Evolutionary conservation across 2,113 vertebrate species (phyloP).

Genomic region (Chionis minor): DNA sequence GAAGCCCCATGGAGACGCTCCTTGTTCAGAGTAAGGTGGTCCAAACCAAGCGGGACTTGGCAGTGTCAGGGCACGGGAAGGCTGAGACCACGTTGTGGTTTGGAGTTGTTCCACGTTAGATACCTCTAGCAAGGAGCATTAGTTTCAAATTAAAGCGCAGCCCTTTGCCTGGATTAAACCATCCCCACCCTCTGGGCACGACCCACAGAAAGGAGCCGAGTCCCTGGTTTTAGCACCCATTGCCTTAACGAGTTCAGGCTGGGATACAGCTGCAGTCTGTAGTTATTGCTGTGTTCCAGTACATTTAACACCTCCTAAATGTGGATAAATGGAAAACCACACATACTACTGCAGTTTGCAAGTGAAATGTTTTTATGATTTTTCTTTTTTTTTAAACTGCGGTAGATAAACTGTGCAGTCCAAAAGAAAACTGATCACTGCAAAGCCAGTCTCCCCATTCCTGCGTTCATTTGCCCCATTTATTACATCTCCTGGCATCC

Average conservation of each 20-base stretch:
- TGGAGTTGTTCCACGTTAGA: background rate
- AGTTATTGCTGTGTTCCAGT: background rate
- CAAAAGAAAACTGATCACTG: background rate
- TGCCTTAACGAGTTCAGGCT: background rate
- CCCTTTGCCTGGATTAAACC: background rate
- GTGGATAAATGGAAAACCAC: background rate
- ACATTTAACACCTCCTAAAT: conserved; percentile 2
- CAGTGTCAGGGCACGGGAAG: background rate
- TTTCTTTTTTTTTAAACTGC: background rate
- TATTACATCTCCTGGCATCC: background rate
- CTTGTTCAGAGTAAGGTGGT: background rate
- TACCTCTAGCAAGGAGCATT: background rate
- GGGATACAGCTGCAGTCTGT: background rate
- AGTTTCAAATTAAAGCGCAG: background rate
- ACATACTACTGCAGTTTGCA: background rate
- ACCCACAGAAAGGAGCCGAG: background rate
- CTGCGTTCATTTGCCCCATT: background rate
- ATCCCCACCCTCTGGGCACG: background rate
- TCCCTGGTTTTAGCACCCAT: background rate
- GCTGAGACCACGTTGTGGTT: background rate
- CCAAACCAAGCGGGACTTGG: background rate
- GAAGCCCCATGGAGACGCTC: background rate
- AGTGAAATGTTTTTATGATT: conserved; percentile 23
- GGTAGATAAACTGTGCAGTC: background rate
- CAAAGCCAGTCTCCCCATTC: background rate